phyloP scores from a whole-genome alignment of 2,113 vertebrate genomes.

The Myiozetetes cayanensis region DNA sequence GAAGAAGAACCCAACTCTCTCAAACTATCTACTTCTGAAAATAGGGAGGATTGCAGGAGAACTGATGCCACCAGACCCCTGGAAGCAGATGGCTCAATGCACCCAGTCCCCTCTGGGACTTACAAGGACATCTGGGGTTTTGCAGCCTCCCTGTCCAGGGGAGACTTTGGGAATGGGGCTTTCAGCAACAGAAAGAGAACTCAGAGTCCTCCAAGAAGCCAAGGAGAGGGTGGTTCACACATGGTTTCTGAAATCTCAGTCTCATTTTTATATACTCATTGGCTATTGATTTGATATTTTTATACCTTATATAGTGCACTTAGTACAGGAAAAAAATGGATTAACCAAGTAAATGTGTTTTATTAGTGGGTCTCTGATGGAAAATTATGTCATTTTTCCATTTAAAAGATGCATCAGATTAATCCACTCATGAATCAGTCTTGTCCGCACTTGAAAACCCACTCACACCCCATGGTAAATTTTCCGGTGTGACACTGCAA shows the following conservation, averaged over 20 bases:
- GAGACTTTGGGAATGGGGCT: neutral
- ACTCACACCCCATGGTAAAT: neutral
- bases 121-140: neutral
- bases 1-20: neutral
- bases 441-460: neutral
- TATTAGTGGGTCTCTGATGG: neutral
- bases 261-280: conserved; percentile 24
- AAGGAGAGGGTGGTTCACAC: neutral
- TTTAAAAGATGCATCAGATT: conserved; percentile 35
- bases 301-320: conserved; percentile 28
- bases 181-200: neutral
- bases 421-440: conserved; percentile 12
- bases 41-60: neutral
- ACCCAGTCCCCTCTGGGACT: neutral
- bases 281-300: conserved; percentile 15
- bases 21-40: neutral
- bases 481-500: neutral
- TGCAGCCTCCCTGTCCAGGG: neutral
- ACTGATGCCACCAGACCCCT: neutral
- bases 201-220: neutral
- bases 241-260: neutral
- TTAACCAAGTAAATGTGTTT: conserved; percentile 8
- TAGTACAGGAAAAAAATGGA: conserved; percentile 19
- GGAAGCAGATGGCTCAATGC: neutral
- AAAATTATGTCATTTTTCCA: conserved; percentile 41